Percentiles rank a stretch among this genome's conserved stretches.
Evolutionary conservation across 2,113 vertebrate species (phyloP).

Genomic region (Scomber scombrus): DNA sequence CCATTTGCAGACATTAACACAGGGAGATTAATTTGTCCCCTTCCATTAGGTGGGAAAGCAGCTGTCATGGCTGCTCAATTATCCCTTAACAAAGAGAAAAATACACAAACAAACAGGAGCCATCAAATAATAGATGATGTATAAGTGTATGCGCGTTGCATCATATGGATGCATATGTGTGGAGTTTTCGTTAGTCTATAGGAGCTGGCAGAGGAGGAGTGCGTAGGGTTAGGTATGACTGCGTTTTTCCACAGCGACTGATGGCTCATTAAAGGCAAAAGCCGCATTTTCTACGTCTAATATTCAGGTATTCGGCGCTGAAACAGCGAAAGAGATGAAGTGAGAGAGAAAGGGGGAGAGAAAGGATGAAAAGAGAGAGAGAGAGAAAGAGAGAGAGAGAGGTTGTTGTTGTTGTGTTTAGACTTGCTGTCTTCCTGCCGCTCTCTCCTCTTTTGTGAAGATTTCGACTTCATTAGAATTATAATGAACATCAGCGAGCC

Average conservation of each 20-base stretch:
- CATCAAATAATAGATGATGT: slow-evolving; percentile 52
- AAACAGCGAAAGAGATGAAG: slow-evolving; percentile 34
- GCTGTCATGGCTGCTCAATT: slow-evolving; percentile 80
- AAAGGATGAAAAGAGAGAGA: slow-evolving; percentile 1
- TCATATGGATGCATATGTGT: slow-evolving; percentile 41
- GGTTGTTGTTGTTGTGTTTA: slow-evolving; percentile 54
- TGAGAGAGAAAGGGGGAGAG: slow-evolving; percentile 14
- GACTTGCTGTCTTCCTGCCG: slow-evolving; percentile 58
- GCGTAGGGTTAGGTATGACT: slow-evolving; percentile 48
- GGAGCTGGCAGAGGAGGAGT: background rate
- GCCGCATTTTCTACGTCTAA: slow-evolving; percentile 32
- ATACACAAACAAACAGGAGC: slow-evolving; percentile 61
- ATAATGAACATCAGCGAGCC: slow-evolving; percentile 74
- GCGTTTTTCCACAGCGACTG: slow-evolving; percentile 39
- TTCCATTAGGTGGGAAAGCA: slow-evolving; percentile 82
- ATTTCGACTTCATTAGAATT: slow-evolving; percentile 80
- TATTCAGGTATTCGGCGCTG: slow-evolving; percentile 27
- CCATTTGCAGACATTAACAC: slow-evolving; percentile 84
- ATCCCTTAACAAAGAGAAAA: slow-evolving; percentile 74
- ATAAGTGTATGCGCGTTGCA: slow-evolving; percentile 20
- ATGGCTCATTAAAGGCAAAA: slow-evolving; percentile 64
- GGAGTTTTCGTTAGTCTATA: slow-evolving; percentile 11
- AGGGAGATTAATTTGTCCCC: slow-evolving; percentile 85
- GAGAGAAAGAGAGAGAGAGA: slow-evolving; percentile 4
- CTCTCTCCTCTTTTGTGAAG: slow-evolving; percentile 66